These are phyloP conservation scores for Melanotaenia parkinsoni DNA, from an alignment of 2,797 vertebrate genomes.

Conservation along the genomic window DNA sequence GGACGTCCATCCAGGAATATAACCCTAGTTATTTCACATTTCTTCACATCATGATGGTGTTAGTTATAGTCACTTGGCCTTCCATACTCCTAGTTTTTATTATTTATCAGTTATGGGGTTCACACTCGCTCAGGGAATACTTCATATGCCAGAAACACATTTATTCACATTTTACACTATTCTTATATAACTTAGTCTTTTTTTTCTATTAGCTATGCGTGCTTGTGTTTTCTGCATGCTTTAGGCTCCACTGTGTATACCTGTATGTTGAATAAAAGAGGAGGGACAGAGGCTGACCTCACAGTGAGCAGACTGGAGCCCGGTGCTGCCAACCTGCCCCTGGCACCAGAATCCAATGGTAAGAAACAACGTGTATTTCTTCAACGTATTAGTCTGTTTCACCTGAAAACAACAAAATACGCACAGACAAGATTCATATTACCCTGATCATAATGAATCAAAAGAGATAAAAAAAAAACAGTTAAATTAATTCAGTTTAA, in stretches of 20 bases:
- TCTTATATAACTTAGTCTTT: too few species aligned
- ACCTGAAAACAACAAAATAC: neutral
- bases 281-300: constrained; percentile 92
- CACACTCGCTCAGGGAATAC: neutral
- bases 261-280: constrained; percentile 92
- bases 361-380: constrained; percentile 7
- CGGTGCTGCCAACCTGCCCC: constrained; percentile 67
- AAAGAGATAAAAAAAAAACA: neutral
- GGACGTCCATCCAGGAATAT: neutral
- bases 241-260: constrained; percentile 93
- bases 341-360: constrained; percentile 85
- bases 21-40: neutral
- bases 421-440: neutral
- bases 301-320: constrained; percentile 91
- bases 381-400: neutral
- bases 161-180: too few species aligned
- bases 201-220: constrained; percentile 19
- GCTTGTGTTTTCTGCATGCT: constrained; percentile 2
- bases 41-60: neutral
- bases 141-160: too few species aligned
- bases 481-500: constrained; percentile 1
- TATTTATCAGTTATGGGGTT: neutral
- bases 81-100: neutral
- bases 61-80: neutral
- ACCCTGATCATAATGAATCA: neutral